Evolutionary conservation across 1,140 invertebrate genomes (phyloP).

Genomic region (Dryas iulia): DNA sequence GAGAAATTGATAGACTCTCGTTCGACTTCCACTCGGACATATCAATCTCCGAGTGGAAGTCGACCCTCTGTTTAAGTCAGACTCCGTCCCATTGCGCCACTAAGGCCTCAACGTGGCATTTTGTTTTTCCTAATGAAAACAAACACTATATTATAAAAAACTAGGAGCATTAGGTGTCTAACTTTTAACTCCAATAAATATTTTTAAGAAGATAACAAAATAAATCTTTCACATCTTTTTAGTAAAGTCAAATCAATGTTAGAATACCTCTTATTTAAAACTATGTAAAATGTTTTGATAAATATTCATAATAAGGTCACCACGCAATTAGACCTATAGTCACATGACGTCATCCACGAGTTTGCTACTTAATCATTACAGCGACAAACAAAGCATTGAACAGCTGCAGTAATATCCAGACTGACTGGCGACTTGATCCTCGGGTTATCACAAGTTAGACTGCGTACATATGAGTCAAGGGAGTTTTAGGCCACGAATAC

Average conservation of each 20-base stretch:
- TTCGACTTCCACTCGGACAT: no score
- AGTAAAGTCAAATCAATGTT: not conserved
- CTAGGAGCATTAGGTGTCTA: no score
- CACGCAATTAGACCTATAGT: slow-evolving; percentile 12
- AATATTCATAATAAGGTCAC: not conserved
- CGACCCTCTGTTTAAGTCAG: no score
- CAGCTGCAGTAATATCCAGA: slow-evolving; percentile 40
- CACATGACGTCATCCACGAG: not conserved
- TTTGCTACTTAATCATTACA: slow-evolving; percentile 11
- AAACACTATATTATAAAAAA: no score
- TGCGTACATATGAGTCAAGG: not conserved
- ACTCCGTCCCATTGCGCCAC: no score
- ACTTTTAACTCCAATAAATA: no score
- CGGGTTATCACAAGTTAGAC: slow-evolving; percentile 49
- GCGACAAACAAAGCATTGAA: slow-evolving; percentile 18
- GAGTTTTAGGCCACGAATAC: not conserved
- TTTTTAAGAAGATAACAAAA: not conserved
- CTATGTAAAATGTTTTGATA: not conserved
- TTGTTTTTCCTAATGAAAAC: no score
- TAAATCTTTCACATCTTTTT: no score
- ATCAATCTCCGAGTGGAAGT: no score
- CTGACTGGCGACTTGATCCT: slow-evolving; percentile 57
- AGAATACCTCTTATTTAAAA: not conserved
- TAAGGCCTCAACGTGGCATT: no score
- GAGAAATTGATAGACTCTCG: no score